phyloP scores from a whole-genome alignment of 2,113 vertebrate species.

The Vanacampus margaritifer region DNA sequence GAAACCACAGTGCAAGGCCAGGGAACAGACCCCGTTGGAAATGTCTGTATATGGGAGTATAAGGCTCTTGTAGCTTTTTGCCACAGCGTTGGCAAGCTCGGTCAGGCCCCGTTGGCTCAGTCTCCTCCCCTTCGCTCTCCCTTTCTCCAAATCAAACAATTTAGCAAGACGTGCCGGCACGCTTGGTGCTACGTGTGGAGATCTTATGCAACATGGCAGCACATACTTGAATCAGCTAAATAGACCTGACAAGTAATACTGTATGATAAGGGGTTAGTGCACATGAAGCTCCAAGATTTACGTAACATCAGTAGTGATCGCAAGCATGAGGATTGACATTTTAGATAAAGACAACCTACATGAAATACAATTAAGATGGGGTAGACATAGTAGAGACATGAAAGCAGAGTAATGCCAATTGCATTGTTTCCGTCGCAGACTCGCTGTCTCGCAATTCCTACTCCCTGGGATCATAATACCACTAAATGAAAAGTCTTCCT shows the following conservation, averaged over 20 bases:
- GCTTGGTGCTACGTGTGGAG: slow-evolving; percentile 6
- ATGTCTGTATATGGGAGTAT: slow-evolving; percentile 78
- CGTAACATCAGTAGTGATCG: not conserved
- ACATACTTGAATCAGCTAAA: not conserved
- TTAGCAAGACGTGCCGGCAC: slow-evolving; percentile 1
- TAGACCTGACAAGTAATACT: not conserved
- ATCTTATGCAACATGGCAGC: slow-evolving; percentile 8
- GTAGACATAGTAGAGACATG: slow-evolving; percentile 21
- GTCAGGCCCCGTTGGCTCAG: slow-evolving; percentile 49
- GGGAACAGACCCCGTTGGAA: slow-evolving; percentile 52
- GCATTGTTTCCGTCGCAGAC: slow-evolving; percentile 8
- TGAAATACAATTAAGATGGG: not conserved
- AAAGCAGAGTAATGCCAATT: slow-evolving; percentile 11
- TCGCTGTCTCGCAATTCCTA: slow-evolving; percentile 6
- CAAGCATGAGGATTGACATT: not conserved
- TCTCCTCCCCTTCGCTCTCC: slow-evolving; percentile 22
- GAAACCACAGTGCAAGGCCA: slow-evolving; percentile 48
- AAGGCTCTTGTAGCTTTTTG: slow-evolving; percentile 64
- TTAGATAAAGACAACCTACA: not conserved
- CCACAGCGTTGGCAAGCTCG: slow-evolving; percentile 63
- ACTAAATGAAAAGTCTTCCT: slow-evolving; percentile 13
- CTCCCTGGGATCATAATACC: slow-evolving; percentile 12
- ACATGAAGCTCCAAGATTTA: not conserved
- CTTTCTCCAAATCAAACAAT: slow-evolving; percentile 5
- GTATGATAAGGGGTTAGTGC: not conserved